Evolutionary conservation across 2,888 invertebrate genomes (phyloP).

Genomic region (Papilio protenor): DNA sequence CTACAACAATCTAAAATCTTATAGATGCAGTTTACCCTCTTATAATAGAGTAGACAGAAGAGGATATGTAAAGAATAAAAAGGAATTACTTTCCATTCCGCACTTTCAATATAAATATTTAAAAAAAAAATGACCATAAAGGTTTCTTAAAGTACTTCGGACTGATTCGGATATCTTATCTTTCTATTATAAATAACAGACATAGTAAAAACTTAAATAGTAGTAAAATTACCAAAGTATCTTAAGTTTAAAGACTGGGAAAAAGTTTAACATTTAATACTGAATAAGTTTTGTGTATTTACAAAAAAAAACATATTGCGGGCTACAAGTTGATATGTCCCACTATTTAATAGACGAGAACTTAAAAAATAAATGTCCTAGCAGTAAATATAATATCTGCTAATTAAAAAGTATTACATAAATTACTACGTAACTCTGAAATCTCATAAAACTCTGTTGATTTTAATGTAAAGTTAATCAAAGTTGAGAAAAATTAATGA

Average conservation of each 20-base stretch:
- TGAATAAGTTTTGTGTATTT: neutral
- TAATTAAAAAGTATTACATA: conserved; percentile 23
- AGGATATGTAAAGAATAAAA: neutral
- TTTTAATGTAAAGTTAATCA: neutral
- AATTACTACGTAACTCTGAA: conserved; percentile 19
- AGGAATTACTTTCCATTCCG: neutral
- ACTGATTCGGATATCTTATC: neutral
- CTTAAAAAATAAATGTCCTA: neutral
- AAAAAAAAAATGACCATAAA: neutral
- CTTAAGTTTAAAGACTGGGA: neutral
- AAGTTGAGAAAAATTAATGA: neutral
- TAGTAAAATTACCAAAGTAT: neutral
- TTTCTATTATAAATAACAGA: neutral
- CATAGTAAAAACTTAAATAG: neutral
- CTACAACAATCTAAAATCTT: neutral
- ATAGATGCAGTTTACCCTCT: neutral
- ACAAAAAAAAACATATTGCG: neutral
- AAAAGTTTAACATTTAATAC: neutral
- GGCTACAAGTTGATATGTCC: neutral
- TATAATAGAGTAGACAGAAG: neutral
- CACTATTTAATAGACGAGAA: neutral
- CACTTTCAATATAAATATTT: neutral
- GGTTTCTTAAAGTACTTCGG: neutral
- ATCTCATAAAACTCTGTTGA: neutral
- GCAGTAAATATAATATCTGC: neutral